Evolutionary conservation across 1,140 invertebrate genomes (phyloP).

Genomic region (Arctopsyche grandis): DNA sequence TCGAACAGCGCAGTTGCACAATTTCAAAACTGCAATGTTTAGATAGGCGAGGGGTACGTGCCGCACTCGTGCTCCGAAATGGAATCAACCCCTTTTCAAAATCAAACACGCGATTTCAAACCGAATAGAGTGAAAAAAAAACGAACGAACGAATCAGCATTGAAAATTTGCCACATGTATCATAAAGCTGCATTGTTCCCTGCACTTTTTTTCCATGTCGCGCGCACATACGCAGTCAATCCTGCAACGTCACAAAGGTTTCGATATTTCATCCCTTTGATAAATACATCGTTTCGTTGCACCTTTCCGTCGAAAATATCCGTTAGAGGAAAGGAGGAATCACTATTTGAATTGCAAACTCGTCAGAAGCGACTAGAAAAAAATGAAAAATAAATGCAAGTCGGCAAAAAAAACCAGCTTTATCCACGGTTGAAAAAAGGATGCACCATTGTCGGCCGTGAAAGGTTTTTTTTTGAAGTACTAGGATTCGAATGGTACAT

Average conservation of each 20-base stretch:
- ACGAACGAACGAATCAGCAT: slow-evolving; percentile 47
- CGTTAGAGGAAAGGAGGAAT: slow-evolving; percentile 45
- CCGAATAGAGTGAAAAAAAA: slow-evolving; percentile 46
- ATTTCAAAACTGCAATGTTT: slow-evolving; percentile 9
- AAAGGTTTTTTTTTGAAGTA: not conserved
- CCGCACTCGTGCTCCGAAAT: slow-evolving; percentile 43
- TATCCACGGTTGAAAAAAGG: not conserved
- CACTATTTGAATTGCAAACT: slow-evolving; percentile 51
- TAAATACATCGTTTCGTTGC: slow-evolving; percentile 49
- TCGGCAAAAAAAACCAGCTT: slow-evolving; percentile 47
- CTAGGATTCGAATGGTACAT: not conserved
- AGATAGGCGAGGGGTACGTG: slow-evolving; percentile 27
- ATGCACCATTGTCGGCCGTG: slow-evolving; percentile 1
- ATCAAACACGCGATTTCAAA: slow-evolving; percentile 46
- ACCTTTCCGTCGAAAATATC: slow-evolving; percentile 53
- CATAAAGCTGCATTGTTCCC: slow-evolving; percentile 50
- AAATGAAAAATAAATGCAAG: slow-evolving; percentile 37
- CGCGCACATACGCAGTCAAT: slow-evolving; percentile 23
- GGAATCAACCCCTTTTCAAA: slow-evolving; percentile 52
- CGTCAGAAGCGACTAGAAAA: slow-evolving; percentile 20
- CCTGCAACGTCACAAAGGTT: slow-evolving; percentile 36
- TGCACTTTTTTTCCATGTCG: not conserved
- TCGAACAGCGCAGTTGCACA: too few species aligned
- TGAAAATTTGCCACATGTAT: slow-evolving; percentile 55
- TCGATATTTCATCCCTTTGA: slow-evolving; percentile 54